Evolutionary conservation across 1,140 invertebrate species (phyloP).

Genomic region (Triops longicaudatus): DNA sequence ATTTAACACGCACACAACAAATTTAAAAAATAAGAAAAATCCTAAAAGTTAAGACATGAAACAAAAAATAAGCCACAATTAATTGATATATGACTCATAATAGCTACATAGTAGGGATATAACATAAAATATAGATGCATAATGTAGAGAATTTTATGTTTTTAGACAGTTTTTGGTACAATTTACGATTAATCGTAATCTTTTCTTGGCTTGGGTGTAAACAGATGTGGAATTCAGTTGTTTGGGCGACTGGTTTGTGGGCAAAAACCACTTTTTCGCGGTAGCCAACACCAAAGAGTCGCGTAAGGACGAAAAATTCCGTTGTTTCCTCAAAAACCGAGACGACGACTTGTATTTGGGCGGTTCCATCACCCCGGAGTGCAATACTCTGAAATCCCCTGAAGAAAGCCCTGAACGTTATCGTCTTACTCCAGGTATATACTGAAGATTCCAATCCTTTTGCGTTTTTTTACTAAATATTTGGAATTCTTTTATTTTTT

Average conservation of each 20-base stretch:
- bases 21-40: too few relatives aligned
- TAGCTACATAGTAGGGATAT: too few relatives aligned
- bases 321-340: slow-evolving; percentile 87
- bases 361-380: slow-evolving; percentile 85
- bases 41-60: too few relatives aligned
- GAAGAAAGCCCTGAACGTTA: slow-evolving; percentile 88
- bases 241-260: slow-evolving; percentile 89
- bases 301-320: slow-evolving; percentile 82
- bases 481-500: too few relatives aligned
- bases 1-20: too few relatives aligned
- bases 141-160: too few relatives aligned
- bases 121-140: too few relatives aligned
- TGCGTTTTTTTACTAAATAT: too few relatives aligned
- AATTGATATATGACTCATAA: too few relatives aligned
- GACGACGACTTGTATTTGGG: slow-evolving; percentile 85
- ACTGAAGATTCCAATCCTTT: slow-evolving; percentile 8
- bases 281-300: slow-evolving; percentile 91
- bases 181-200: slow-evolving; percentile 30
- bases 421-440: slow-evolving; percentile 66
- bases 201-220: slow-evolving; percentile 29
- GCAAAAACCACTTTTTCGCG: slow-evolving; percentile 90
- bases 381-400: slow-evolving; percentile 81
- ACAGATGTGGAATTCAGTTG: slow-evolving; percentile 83
- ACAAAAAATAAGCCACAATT: too few relatives aligned
- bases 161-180: too few relatives aligned